phyloP scores from a whole-genome alignment of 23 tunicate genomes.

The Ascidia mentula region DNA sequence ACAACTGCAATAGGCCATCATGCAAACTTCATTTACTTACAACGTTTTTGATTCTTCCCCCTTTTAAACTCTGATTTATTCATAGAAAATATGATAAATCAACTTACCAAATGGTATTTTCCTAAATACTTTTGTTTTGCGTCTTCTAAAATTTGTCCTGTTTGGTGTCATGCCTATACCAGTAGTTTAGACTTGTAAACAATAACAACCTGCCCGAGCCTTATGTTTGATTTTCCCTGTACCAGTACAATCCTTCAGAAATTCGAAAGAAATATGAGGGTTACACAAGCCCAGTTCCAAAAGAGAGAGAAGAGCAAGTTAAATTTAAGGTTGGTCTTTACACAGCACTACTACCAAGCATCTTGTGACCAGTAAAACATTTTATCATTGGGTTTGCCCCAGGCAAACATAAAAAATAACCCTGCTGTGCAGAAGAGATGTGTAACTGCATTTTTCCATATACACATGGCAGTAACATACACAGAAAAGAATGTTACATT shows the following conservation, averaged over 20 bases:
- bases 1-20: background rate
- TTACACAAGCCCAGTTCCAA: slow-evolving; percentile 34
- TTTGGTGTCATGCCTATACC: background rate
- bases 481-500: too few species aligned
- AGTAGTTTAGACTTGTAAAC: background rate
- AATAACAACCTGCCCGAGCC: background rate
- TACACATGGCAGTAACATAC: too few species aligned
- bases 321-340: slow-evolving; percentile 75
- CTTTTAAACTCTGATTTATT: background rate
- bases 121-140: background rate
- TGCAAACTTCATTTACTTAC: background rate
- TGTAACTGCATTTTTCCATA: too few species aligned
- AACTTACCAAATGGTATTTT: background rate
- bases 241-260: slow-evolving; percentile 77
- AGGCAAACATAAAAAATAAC: background rate
- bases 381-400: too few species aligned
- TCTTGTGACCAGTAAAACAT: too few species aligned
- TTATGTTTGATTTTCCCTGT: background rate
- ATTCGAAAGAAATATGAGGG: slow-evolving; percentile 95
- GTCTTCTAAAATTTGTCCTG: background rate
- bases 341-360: slow-evolving; percentile 4
- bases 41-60: background rate
- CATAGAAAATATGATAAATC: slow-evolving; percentile 9
- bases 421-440: too few species aligned
- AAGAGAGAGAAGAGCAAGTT: slow-evolving; percentile 42